These are phyloP conservation scores for Zapus hudsonius DNA, from an alignment of 2,113 vertebrate species.

Conservation along the genomic window DNA sequence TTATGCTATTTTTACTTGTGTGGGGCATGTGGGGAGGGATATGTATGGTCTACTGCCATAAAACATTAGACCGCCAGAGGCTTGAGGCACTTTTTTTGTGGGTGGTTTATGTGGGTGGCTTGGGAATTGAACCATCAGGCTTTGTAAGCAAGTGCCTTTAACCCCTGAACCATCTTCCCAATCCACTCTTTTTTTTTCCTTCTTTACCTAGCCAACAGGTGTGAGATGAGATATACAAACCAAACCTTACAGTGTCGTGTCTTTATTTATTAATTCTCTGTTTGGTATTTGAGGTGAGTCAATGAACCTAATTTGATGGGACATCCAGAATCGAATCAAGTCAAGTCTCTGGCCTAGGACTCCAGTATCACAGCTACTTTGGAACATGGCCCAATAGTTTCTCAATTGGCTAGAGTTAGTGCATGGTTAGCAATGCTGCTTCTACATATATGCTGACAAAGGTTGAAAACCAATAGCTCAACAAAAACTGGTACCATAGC, in stretches of 20 bases:
- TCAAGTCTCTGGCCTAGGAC: background rate
- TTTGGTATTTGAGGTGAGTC: background rate
- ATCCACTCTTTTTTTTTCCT: accelerated
- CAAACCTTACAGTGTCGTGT: background rate
- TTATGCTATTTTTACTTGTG: no score
- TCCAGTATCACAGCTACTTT: background rate
- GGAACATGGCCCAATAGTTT: background rate
- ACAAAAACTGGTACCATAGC: background rate
- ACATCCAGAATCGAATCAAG: background rate
- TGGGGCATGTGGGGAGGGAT: no score
- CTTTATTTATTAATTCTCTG: background rate
- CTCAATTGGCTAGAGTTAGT: background rate
- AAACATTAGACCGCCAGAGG: no score
- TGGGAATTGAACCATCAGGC: no score
- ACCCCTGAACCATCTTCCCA: no score
- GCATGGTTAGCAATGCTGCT: background rate
- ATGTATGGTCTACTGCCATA: no score
- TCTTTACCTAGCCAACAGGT: background rate
- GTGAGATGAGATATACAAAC: background rate
- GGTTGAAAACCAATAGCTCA: background rate
- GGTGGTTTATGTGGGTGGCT: no score
- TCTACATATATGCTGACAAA: background rate
- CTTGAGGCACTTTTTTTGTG: no score
- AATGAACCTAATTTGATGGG: background rate
- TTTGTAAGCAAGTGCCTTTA: no score